Base-by-base conservation (phyloP, 35 echinoderm and acorn worm species). In the Diadema setosum region DNA sequence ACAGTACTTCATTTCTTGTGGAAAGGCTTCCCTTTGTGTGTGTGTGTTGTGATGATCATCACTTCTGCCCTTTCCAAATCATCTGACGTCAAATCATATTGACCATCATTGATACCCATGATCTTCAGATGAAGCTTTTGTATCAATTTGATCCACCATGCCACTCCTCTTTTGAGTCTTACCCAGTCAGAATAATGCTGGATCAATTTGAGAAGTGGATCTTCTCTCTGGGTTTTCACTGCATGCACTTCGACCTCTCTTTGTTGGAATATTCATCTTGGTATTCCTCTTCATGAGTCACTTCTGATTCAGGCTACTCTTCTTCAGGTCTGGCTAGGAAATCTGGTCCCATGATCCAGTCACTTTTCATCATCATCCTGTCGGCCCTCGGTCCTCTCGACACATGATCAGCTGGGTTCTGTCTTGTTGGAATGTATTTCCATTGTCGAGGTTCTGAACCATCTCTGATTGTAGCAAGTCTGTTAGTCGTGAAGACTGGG, bases 401-500 rank as follows among this genome's bases (percentile, higher is more conserved):
- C 27, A 76, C 75, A 87, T 88, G 65, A 29, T 93, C 58, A n/a
- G 75, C 80, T 67, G 85, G 85, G 40, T 88, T 93, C 20, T 64
- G 39, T 23, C 58, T 30, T 46, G 49, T 61, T 7, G 73, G 75
- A 18, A 93, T 85, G 73, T 80, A 93, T 65, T 41, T 63, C 83
- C 84, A 92, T 39, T 81, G 45, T 5, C 50, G 12, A 3, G 43
- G 29, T 36, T 87, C 43, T 12, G 85, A 88, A 45, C 84, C 85
- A 87, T 93, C 75, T 52, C 60, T 3, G 43, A 93, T 88, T 9
- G 82, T 42, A 74, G 74, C 73, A 26, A 83, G 25, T 36, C 56
- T 81, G 21, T 88, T 88, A 7, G 85, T 85, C 17, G 80, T 52
- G 73, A 87, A 93, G 7, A 93, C 91, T 57, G 83, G 91, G 31